phyloP scores from a whole-genome alignment of 2,797 vertebrate genomes.

The Salmo trutta region DNA sequence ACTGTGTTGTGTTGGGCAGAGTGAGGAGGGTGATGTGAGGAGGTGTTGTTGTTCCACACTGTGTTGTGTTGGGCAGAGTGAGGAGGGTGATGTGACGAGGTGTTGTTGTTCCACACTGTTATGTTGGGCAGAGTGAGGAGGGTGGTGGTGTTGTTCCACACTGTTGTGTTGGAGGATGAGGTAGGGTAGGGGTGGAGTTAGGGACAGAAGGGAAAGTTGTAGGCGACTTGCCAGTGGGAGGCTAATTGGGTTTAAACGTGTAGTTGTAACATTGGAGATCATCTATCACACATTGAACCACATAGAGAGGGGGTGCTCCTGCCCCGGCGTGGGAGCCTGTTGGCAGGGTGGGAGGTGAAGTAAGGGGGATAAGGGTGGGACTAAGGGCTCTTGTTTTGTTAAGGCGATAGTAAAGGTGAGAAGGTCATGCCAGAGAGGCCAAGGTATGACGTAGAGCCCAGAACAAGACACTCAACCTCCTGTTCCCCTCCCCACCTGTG shows the following conservation, averaged over 20 bases:
- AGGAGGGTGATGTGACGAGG: not conserved
- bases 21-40: too few relatives aligned
- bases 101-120: slow-evolving; percentile 38
- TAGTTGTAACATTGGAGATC: slow-evolving; percentile 60
- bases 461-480: slow-evolving; percentile 67
- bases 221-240: slow-evolving; percentile 48
- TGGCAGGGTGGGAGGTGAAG: slow-evolving; percentile 60
- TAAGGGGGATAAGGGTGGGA: slow-evolving; percentile 47
- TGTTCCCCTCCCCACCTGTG: slow-evolving; percentile 32
- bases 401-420: slow-evolving; percentile 77
- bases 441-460: slow-evolving; percentile 48
- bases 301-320: slow-evolving; percentile 25
- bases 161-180: slow-evolving; percentile 11
- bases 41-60: slow-evolving; percentile 34
- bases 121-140: too few relatives aligned
- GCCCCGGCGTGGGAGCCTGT: slow-evolving; percentile 53
- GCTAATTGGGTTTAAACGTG: slow-evolving; percentile 68
- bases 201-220: slow-evolving; percentile 15
- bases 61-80: slow-evolving; percentile 28
- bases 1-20: slow-evolving; percentile 3
- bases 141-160: slow-evolving; percentile 29
- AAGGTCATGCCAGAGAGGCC: slow-evolving; percentile 75
- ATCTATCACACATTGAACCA: slow-evolving; percentile 60
- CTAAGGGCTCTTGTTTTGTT: slow-evolving; percentile 66
- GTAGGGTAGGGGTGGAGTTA: slow-evolving; percentile 29